Evolutionary conservation across 2,888 invertebrate species (phyloP), one percentile per base, ranked within the genome.

Genomic region (Helobdella robusta): DNA sequence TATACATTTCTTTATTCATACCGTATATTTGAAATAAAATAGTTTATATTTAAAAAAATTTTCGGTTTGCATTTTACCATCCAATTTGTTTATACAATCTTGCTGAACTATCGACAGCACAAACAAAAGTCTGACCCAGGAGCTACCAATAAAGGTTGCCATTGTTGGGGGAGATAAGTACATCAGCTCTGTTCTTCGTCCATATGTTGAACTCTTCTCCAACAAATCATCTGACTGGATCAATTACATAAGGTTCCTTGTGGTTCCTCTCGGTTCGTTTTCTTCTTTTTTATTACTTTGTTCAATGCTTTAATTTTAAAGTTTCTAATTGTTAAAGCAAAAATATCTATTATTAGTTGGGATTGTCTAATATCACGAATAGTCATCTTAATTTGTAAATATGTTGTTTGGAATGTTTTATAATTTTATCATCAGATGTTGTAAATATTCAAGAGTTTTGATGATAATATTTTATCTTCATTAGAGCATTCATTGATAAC

Each of bases 201-300:
- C 90, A 69, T 93, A 92, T 81, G 89, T 91, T 8, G 93, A 93
- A 73, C 84, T 91, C 70, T 84, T 91, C 75, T 89, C 92, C 67
- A 85, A 87, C 68, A 86, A 89, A 73, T 88, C 91, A 68, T 89
- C 89, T 52, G 93, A 94, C 80, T 92, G 91, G 87, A 86, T 90
- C 71, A 85, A 85, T 70, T 88, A 89, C 78, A 83, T 88, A 69
- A 85, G 88, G 68, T 89, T 93, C 82, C 88, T 90, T 75, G 84
- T 91, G 75, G 87, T 93, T 75, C 94, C 94, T 18, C 83, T 89
- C 68, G 79, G 80, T 78, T 70, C 71, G 74, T 73, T 25, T 28
- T 1, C n/a, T n/a, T 48, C 5, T 50, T 48, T 15, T 6, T 1
- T 50, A 32, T 62, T n/a, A n/a, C n/a, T n/a, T n/a, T n/a, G n/a